Evolutionary conservation across 2,797 vertebrate genomes (phyloP).

Genomic region (Aratinga solstitialis): DNA sequence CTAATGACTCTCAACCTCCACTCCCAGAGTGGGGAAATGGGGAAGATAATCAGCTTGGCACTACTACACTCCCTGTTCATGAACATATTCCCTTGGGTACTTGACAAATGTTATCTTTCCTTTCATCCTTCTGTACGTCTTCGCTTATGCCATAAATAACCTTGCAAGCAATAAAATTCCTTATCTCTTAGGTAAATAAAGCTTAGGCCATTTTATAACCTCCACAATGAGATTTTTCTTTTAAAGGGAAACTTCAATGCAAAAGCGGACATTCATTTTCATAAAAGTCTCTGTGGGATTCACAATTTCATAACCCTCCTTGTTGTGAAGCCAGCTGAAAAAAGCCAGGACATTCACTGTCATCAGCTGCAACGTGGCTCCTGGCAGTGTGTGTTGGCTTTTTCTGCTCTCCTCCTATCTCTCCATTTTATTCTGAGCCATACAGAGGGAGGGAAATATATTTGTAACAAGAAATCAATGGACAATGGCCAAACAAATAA

Average conservation of each 20-base stretch:
- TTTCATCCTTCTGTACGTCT: conserved; percentile 37
- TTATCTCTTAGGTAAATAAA: conserved; percentile 33
- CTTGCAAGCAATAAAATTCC: conserved; percentile 9
- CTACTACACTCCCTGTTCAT: not conserved
- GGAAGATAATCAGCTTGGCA: not conserved
- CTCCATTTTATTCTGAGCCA: not conserved
- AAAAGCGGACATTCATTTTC: not conserved
- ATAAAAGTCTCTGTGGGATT: not conserved
- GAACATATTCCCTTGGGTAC: not conserved
- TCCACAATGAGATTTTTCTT: not conserved
- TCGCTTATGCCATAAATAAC: conserved; percentile 16
- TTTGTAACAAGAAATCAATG: not conserved
- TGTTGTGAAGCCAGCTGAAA: not conserved
- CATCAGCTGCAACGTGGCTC: not conserved
- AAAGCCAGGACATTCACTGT: not conserved
- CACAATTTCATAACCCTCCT: not conserved
- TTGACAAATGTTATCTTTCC: not conserved
- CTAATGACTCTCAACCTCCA: not conserved
- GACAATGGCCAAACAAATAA: not conserved
- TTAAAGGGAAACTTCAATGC: not conserved
- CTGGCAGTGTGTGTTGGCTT: accelerated
- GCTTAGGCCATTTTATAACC: not conserved
- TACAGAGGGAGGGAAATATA: no score
- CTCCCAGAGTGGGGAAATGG: not conserved
- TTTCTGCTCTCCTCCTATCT: not conserved